A percentile compares a stretch with the other conserved stretches of the same genome.
Evolutionary conservation across 2,797 vertebrate genomes (phyloP).

Genomic region (Diplodus sargus): DNA sequence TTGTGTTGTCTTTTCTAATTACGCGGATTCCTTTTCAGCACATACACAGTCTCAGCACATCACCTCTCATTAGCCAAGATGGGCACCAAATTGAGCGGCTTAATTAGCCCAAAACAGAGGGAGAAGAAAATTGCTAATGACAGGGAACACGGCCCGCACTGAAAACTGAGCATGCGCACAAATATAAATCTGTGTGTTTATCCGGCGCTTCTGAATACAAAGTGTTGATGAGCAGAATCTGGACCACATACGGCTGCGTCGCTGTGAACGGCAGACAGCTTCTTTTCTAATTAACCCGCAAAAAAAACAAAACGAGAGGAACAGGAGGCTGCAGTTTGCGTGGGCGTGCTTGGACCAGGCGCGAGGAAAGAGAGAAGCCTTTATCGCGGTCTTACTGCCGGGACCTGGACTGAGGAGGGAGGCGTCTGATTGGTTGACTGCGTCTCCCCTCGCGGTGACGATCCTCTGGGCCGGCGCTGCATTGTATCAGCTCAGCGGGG

Average conservation of each 20-base stretch:
- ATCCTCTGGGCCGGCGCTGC: conserved; percentile 43
- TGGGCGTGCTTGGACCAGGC: conserved; percentile 38
- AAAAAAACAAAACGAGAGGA: conserved; percentile 68
- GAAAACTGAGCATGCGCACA: conserved; percentile 20
- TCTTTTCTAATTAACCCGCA: conserved; percentile 83
- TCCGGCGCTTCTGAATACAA: conserved; percentile 31
- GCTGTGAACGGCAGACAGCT: conserved; percentile 77
- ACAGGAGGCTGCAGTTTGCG: conserved; percentile 53
- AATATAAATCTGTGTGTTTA: conserved; percentile 3
- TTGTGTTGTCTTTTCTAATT: conserved; percentile 68
- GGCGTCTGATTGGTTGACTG: conserved; percentile 66
- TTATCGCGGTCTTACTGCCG: conserved; percentile 45
- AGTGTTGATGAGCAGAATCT: conserved; percentile 60
- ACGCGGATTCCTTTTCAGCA: conserved; percentile 47
- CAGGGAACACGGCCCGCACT: conserved; percentile 55
- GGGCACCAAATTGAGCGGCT: conserved; percentile 62
- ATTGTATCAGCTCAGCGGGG: conserved; percentile 56
- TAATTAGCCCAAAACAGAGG: conserved; percentile 71
- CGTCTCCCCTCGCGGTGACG: conserved; percentile 25
- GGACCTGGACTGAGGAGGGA: conserved; percentile 53
- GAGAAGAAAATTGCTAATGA: conserved; percentile 67
- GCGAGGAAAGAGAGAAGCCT: conserved; percentile 46
- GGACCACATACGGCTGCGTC: conserved; percentile 76
- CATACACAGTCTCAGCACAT: conserved; percentile 62
- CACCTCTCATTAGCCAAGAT: conserved; percentile 68